Evolutionary conservation across 2,113 vertebrate genomes (phyloP).

Genomic region (Passer domesticus): DNA sequence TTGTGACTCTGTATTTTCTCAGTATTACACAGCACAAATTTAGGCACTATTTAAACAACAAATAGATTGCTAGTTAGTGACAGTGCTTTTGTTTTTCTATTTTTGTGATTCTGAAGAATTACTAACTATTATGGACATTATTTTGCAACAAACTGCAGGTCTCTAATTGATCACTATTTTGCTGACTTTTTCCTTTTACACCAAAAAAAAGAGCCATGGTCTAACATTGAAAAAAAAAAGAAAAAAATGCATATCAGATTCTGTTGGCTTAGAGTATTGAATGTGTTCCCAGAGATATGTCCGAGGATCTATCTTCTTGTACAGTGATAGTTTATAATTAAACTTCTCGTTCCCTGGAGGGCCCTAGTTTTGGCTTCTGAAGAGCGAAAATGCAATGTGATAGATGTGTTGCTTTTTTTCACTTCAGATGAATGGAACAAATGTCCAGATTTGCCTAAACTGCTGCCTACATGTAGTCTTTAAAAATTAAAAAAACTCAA

Average conservation of each 20-base stretch:
- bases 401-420: not conserved
- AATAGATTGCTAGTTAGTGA: not conserved
- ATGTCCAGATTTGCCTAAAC: not conserved
- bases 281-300: not conserved
- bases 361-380: constrained; percentile 2
- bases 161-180: not conserved
- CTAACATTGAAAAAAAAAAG: not conserved
- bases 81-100: not conserved
- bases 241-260: not conserved
- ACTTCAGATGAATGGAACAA: constrained; percentile 7
- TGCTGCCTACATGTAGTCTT: constrained; percentile 17
- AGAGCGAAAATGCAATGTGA: not conserved
- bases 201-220: not conserved
- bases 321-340: constrained; percentile 23
- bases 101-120: not conserved
- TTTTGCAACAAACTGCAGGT: not conserved
- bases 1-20: not conserved
- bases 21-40: not conserved
- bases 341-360: not conserved
- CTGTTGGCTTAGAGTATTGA: not conserved
- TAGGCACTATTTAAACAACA: not conserved
- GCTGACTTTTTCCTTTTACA: not conserved
- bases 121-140: not conserved
- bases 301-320: not conserved
- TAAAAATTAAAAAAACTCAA: not conserved